These are phyloP conservation scores for Clanis bilineata DNA, from an alignment of 2,888 invertebrate species.

Conservation along the genomic window DNA sequence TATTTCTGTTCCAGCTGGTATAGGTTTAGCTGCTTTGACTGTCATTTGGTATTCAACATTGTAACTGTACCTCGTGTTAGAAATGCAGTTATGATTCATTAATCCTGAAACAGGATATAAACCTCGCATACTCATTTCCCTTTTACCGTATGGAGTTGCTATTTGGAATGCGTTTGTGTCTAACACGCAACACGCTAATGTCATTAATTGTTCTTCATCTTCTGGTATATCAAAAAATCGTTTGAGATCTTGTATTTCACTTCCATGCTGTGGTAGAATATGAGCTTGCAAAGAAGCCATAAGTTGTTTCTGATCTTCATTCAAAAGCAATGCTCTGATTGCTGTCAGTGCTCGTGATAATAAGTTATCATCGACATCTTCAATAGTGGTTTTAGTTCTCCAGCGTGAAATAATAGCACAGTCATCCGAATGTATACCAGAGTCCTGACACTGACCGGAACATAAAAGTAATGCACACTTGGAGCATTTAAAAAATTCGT, in stretches of 20 bases:
- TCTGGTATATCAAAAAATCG: constrained; percentile 72
- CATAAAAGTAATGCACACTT: constrained; percentile 88
- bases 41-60: constrained; percentile 82
- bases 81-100: constrained; percentile 86
- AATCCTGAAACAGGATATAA: constrained; percentile 86
- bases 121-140: constrained; percentile 81
- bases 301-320: constrained; percentile 73
- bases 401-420: constrained; percentile 84
- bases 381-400: constrained; percentile 74
- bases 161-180: constrained; percentile 88
- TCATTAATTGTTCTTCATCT: constrained; percentile 82
- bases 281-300: constrained; percentile 80
- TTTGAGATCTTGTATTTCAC: constrained; percentile 81
- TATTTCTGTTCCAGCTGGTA: constrained; percentile 83
- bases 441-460: constrained; percentile 83
- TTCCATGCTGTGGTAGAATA: constrained; percentile 75
- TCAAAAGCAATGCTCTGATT: constrained; percentile 64
- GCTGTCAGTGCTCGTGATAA: constrained; percentile 65
- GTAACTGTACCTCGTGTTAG: constrained; percentile 85
- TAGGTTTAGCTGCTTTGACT: constrained; percentile 82
- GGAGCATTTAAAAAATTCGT: constrained; percentile 77
- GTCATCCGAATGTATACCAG: constrained; percentile 82
- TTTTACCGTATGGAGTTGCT: constrained; percentile 66
- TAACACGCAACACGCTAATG: constrained; percentile 81
- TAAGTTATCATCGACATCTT: constrained; percentile 58